Evolutionary conservation across 2,113 vertebrate species (phyloP).

Genomic region (Brachypteracias leptosomus): DNA sequence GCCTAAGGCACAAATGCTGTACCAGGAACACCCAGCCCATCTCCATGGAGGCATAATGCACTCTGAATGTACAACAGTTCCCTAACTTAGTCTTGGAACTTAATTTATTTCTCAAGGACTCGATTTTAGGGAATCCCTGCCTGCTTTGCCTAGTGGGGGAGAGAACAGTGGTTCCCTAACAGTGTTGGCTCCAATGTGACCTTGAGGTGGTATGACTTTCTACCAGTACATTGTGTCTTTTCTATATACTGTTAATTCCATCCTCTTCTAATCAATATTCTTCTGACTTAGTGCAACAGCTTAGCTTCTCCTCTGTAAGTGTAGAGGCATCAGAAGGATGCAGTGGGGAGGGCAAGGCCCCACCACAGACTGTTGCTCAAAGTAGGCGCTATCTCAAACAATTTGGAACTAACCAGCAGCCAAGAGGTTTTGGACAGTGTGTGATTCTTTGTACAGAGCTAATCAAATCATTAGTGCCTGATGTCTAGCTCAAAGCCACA

Average conservation of each 20-base stretch:
- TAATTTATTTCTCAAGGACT: slow-evolving; percentile 67
- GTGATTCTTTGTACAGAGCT: slow-evolving; percentile 72
- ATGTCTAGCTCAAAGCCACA: slow-evolving; percentile 70
- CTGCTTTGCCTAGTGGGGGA: slow-evolving; percentile 14
- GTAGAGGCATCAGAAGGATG: neutral
- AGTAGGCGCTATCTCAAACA: neutral
- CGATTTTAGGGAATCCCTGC: neutral
- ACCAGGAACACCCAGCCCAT: slow-evolving; percentile 33
- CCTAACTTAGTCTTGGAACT: slow-evolving; percentile 28
- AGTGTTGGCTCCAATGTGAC: fast-evolving
- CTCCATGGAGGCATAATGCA: slow-evolving; percentile 13
- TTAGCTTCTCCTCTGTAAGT: slow-evolving; percentile 50
- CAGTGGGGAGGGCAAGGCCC: neutral
- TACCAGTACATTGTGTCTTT: slow-evolving; percentile 59
- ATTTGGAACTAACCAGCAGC: slow-evolving; percentile 61
- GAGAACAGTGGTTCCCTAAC: slow-evolving; percentile 27
- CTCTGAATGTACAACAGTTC: slow-evolving; percentile 71
- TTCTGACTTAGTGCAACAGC: slow-evolving; percentile 52
- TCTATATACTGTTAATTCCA: slow-evolving; percentile 65
- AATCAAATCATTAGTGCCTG: slow-evolving; percentile 75
- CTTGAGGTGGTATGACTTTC: slow-evolving; percentile 6
- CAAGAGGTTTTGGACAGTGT: slow-evolving; percentile 40
- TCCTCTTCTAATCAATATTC: slow-evolving; percentile 52
- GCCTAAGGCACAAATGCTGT: slow-evolving; percentile 29
- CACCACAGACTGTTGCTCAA: neutral